phyloP scores from a whole-genome alignment of 2,113 vertebrate genomes.

The Camarhynchus parvulus region DNA sequence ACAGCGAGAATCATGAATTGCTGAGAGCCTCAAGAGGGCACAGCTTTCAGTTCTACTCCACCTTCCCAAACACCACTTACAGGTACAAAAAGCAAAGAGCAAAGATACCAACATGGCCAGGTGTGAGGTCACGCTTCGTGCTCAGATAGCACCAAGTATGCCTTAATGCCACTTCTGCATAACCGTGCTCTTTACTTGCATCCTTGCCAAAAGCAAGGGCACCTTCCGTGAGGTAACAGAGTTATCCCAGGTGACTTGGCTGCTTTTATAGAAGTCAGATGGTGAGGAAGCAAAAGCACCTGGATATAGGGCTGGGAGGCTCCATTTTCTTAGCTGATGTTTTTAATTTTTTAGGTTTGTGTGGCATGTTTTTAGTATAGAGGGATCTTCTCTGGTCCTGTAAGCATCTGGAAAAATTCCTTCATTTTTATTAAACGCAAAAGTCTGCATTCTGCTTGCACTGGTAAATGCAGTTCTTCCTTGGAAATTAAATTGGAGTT shows the following conservation, averaged over 20 bases:
- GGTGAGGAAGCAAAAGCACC: not conserved
- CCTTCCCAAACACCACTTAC: conserved; percentile 77
- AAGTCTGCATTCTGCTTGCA: not conserved
- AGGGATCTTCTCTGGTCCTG: not conserved
- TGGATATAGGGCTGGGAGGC: not conserved
- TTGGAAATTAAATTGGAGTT: not conserved
- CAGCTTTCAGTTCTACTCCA: conserved; percentile 79
- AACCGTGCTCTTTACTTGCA: not conserved
- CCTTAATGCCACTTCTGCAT: not conserved
- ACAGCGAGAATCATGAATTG: conserved; percentile 61
- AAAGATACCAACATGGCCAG: not conserved
- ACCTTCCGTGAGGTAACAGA: not conserved
- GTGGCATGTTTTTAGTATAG: not conserved
- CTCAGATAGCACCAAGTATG: not conserved
- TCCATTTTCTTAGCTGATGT: not conserved
- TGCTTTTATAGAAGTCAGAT: not conserved
- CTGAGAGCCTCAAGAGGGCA: conserved; percentile 66
- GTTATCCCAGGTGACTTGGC: not conserved
- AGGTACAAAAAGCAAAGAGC: conserved; percentile 45
- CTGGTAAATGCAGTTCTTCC: not conserved
- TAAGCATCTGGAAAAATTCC: not conserved
- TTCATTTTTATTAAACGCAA: not conserved
- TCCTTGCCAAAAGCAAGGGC: not conserved
- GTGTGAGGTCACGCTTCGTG: not conserved
- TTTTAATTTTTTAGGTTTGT: not conserved